These are phyloP conservation scores for Subacronicta megacephala DNA, from an alignment of 2,888 invertebrate species.

Conservation along the genomic window DNA sequence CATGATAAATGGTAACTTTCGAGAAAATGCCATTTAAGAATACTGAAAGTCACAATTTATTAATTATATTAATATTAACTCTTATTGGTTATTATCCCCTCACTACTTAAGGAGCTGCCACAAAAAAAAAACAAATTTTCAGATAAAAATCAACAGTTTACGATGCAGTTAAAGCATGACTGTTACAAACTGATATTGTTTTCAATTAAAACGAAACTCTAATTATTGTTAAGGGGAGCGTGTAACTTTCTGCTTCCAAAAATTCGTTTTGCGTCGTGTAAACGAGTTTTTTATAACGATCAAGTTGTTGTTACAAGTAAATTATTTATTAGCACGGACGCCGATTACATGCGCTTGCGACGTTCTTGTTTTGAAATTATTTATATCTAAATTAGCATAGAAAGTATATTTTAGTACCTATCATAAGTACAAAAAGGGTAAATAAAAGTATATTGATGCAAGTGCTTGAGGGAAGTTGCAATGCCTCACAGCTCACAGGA, in stretches of 20 bases:
- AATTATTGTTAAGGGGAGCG: slow-evolving; percentile 53
- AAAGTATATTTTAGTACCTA: background rate
- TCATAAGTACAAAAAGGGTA: no score
- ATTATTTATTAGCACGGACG: background rate
- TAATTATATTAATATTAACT: background rate
- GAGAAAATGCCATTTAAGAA: no score
- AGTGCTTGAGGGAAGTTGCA: no score
- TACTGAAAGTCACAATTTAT: no score
- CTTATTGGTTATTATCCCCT: slow-evolving; percentile 10
- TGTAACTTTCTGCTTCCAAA: slow-evolving; percentile 34
- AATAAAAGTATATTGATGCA: no score
- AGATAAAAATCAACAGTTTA: slow-evolving; percentile 45
- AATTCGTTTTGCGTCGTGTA: slow-evolving; percentile 24
- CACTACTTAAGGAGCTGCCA: slow-evolving; percentile 11
- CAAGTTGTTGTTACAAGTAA: background rate
- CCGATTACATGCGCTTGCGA: background rate
- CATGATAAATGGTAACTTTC: no score
- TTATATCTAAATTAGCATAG: background rate
- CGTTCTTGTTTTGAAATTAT: background rate
- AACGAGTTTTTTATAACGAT: slow-evolving; percentile 23
- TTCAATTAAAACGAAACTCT: slow-evolving; percentile 49
- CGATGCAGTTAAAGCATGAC: slow-evolving; percentile 36
- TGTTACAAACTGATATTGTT: slow-evolving; percentile 49
- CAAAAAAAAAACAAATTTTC: slow-evolving; percentile 24
- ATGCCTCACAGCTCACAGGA: no score